Evolutionary conservation across 1,140 invertebrate species (phyloP).

Genomic region (Aporrectodea caliginosa): DNA sequence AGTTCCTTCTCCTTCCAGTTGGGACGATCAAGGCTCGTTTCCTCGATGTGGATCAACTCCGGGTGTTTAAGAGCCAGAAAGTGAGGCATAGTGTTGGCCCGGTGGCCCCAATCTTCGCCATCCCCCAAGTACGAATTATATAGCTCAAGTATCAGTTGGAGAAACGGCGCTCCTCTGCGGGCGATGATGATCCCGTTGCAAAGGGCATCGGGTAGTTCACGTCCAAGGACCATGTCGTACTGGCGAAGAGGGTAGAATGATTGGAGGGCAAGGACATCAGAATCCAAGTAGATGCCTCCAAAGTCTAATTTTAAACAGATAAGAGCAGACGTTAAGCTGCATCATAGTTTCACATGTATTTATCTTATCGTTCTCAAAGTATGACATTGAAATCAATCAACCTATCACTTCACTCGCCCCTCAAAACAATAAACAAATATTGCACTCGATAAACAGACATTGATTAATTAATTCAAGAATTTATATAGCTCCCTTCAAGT

Average conservation of each 20-base stretch:
- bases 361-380: too few species aligned
- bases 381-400: too few species aligned
- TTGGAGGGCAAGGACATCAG: slow-evolving; percentile 27
- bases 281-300: slow-evolving; percentile 33
- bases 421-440: too few species aligned
- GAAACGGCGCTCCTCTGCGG: slow-evolving; percentile 10
- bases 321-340: too few species aligned
- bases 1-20: slow-evolving; percentile 10
- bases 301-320: slow-evolving; percentile 8
- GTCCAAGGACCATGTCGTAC: slow-evolving; percentile 18
- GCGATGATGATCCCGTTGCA: slow-evolving; percentile 31
- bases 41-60: slow-evolving; percentile 15
- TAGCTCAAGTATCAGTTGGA: slow-evolving; percentile 25
- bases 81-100: slow-evolving; percentile 9
- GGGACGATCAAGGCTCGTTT: slow-evolving; percentile 4
- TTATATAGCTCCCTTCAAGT: too few species aligned
- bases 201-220: slow-evolving; percentile 3
- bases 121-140: neutral
- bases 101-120: slow-evolving; percentile 11
- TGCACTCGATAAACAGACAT: too few species aligned
- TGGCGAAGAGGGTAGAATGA: slow-evolving; percentile 25
- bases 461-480: too few species aligned
- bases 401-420: too few species aligned
- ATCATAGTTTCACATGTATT: too few species aligned
- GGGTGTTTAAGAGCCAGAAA: neutral